Conservation (phyloP, 2,113 vertebrate species). For the Agapornis roseicollis region DNA sequence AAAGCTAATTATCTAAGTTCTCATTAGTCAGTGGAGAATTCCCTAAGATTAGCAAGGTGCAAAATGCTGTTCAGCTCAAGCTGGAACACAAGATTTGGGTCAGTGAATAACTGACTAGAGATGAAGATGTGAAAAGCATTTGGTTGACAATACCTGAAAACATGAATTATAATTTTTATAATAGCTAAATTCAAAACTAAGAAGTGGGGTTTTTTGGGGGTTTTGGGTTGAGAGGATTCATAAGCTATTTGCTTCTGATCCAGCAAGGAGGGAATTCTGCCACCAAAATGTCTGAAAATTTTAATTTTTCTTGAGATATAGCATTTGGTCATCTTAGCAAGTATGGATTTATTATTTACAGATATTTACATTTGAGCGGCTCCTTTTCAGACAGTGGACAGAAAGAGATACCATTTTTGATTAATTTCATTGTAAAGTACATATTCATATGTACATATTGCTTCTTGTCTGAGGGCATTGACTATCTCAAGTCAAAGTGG, state of each 20-base stretch:
- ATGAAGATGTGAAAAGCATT: not conserved
- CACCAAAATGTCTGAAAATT: not conserved
- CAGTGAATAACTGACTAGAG: not conserved
- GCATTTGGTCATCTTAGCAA: not conserved
- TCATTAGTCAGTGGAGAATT: not conserved
- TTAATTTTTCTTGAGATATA: not conserved
- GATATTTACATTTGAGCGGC: not conserved
- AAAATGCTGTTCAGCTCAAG: not conserved
- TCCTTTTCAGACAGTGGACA: not conserved
- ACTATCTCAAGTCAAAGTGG: not conserved
- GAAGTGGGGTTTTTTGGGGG: rapidly evolving
- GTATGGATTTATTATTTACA: not conserved
- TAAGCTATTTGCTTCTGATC: not conserved
- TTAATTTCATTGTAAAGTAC: not conserved
- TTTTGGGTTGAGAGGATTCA: not conserved
- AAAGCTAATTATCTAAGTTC: not conserved
- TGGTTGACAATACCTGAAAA: not conserved
- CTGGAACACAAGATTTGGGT: not conserved
- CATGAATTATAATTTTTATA: not conserved
- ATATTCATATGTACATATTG: not conserved
- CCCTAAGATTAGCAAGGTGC: not conserved
- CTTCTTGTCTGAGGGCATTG: not conserved
- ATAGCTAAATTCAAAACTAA: not conserved
- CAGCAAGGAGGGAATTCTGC: not conserved
- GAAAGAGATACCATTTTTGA: not conserved